Evolutionary conservation across 2,888 invertebrate genomes (phyloP).

Genomic region (Rhagonycha lutea): DNA sequence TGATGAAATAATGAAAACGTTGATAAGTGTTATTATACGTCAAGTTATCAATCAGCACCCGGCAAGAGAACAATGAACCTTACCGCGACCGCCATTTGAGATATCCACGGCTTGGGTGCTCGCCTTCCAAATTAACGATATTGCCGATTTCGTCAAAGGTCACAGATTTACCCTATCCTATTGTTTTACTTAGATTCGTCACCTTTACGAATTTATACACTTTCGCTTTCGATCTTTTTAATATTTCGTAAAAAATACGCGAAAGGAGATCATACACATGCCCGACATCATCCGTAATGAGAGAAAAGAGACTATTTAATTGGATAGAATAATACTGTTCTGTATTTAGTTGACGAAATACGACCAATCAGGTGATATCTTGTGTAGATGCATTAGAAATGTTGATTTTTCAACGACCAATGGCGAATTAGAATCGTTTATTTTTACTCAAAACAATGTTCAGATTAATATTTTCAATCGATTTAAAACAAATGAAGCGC

Average conservation of each 20-base stretch:
- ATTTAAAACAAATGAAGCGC: background rate
- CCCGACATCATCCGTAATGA: constrained; percentile 47
- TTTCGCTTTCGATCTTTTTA: constrained; percentile 10
- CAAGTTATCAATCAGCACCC: constrained; percentile 50
- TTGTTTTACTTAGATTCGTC: constrained; percentile 38
- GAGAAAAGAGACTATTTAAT: constrained; percentile 54
- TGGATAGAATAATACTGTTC: constrained; percentile 58
- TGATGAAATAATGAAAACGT: constrained; percentile 5
- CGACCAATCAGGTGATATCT: constrained; percentile 59
- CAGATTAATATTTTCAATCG: constrained; percentile 1
- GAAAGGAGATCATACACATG: constrained; percentile 31
- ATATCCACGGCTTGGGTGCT: constrained; percentile 58
- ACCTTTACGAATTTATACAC: constrained; percentile 28
- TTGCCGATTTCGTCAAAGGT: constrained; percentile 48
- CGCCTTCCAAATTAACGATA: constrained; percentile 54
- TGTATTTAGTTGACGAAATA: constrained; percentile 56
- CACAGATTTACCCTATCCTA: constrained; percentile 43
- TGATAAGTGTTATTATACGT: constrained; percentile 43
- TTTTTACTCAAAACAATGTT: constrained; percentile 7
- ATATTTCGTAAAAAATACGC: constrained; percentile 18
- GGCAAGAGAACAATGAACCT: constrained; percentile 61
- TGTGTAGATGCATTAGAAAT: constrained; percentile 53
- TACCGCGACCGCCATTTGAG: constrained; percentile 60
- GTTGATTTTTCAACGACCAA: constrained; percentile 55
- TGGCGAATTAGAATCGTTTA: constrained; percentile 43